Percentiles rank a stretch among this genome's conserved stretches.
phyloP scores from a whole-genome alignment of 2,113 vertebrate genomes.

The Toxostoma redivivum region DNA sequence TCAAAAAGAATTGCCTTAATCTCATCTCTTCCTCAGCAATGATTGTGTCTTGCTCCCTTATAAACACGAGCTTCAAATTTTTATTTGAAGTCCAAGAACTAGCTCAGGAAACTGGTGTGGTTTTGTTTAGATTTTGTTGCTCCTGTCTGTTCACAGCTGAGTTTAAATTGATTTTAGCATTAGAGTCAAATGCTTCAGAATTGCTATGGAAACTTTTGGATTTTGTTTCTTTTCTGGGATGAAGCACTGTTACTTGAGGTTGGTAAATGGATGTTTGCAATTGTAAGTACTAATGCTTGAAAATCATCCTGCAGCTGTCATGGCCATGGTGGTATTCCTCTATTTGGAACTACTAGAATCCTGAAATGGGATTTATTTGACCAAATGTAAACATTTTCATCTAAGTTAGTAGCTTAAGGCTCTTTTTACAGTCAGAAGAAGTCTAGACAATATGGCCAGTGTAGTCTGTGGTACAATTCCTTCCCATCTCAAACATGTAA shows the following conservation, averaged over 20 bases:
- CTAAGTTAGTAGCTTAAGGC: background rate
- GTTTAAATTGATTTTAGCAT: background rate
- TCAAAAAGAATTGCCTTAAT: background rate
- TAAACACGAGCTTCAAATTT: background rate
- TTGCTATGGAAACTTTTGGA: background rate
- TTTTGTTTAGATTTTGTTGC: background rate
- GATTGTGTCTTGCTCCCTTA: background rate
- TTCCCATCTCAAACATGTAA: background rate
- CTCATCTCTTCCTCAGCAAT: background rate
- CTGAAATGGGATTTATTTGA: background rate
- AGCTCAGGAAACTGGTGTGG: background rate
- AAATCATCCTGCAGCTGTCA: background rate
- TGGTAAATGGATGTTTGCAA: background rate
- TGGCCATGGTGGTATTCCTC: background rate
- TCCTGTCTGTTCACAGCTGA: background rate
- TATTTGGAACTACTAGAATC: background rate
- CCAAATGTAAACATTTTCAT: background rate
- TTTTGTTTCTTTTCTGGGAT: conserved; percentile 4
- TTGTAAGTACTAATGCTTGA: background rate
- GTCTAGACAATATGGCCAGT: background rate
- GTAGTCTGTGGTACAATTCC: background rate
- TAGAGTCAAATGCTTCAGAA: background rate
- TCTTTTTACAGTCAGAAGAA: background rate
- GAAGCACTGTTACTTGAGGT: background rate
- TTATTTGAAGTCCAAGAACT: background rate